Base-by-base conservation (phyloP, 2,888 invertebrate species). In the Caenorhabditis sp. region DNA sequence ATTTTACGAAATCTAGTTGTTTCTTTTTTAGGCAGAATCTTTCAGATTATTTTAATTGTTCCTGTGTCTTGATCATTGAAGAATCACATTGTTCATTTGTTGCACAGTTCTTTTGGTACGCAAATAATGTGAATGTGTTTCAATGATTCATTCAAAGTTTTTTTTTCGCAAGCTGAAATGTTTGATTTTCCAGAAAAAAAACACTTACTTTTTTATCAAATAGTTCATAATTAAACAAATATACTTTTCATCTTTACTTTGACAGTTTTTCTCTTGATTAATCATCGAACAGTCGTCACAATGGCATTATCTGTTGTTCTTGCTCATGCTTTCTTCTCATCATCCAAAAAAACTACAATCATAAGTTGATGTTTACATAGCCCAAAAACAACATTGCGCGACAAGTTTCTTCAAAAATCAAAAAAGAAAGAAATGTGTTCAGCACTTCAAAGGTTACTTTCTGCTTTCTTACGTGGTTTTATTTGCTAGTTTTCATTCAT, bases 141-240 rank as follows among this genome's bases (percentile, higher is more conserved):
- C 31, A 31, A 4, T 31, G 31, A 31, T 31, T 4, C 31, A 7
- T 7, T 31, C 4, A 31, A 31, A 31, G n/a, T n/a, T n/a, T n/a
- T n/a, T 31, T 31, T 31, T 31, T 31, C 31, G 31, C 43, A 14
- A 43, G 7, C 17, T 43, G 43, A 43, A 17, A 43, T 43, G 17
- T 43, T 43, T 43, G 43, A 10, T 49, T 49, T 57, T 23, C 50
- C 54, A 63, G 21, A 38, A 54, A 21, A 43, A 36, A 63, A 56
- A 63, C 56, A 43, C 49, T 26, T 27, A 26, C 23, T 27, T 43
- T 43, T 12, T 43, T 14, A 17, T 17, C 43, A 43, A 43, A 43
- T 3, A 43, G 43, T 43, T 43, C 43, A 43, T 43, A 43, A 12
- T 43, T 43, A 43, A 43, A 43, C 43, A 43, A 43, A 43, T 17